A percentile compares a stretch with the other conserved stretches of the same genome.
Conservation (phyloP, 1,140 invertebrate genomes). For the Trachymyrmex cornetzi region DNA sequence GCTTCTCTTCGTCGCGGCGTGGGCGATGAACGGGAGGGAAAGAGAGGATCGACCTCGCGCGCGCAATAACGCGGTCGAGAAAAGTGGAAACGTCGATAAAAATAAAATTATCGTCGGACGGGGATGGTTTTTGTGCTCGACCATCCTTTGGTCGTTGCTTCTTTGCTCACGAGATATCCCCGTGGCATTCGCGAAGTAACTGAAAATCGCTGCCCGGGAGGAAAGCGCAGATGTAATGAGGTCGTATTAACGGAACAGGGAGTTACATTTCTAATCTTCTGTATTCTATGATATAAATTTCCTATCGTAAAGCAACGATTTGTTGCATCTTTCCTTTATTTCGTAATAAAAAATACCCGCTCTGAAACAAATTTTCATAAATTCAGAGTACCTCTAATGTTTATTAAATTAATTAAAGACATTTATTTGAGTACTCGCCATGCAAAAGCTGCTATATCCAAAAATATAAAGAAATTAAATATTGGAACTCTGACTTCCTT, state of each 20-base stretch:
- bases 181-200: slow-evolving; percentile 13
- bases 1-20: slow-evolving; percentile 31
- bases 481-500: no score
- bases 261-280: not conserved
- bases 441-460: no score
- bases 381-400: not conserved
- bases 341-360: not conserved
- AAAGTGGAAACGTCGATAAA: slow-evolving; percentile 63
- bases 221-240: slow-evolving; percentile 28
- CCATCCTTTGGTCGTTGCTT: slow-evolving; percentile 22
- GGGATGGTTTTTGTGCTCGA: slow-evolving; percentile 38
- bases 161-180: slow-evolving; percentile 31
- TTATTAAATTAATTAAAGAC: not conserved
- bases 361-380: not conserved
- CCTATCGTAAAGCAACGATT: not conserved
- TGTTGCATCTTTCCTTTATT: not conserved
- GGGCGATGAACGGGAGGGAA: slow-evolving; percentile 14
- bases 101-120: slow-evolving; percentile 58
- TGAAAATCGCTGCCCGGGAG: slow-evolving; percentile 41
- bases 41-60: slow-evolving; percentile 29
- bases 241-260: slow-evolving; percentile 10
- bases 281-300: not conserved
- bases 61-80: slow-evolving; percentile 49
- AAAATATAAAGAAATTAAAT: no score
- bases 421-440: not conserved